Evolutionary conservation across 2,113 vertebrate species (phyloP).

Genomic region (Tychaedon coryphoeus): DNA sequence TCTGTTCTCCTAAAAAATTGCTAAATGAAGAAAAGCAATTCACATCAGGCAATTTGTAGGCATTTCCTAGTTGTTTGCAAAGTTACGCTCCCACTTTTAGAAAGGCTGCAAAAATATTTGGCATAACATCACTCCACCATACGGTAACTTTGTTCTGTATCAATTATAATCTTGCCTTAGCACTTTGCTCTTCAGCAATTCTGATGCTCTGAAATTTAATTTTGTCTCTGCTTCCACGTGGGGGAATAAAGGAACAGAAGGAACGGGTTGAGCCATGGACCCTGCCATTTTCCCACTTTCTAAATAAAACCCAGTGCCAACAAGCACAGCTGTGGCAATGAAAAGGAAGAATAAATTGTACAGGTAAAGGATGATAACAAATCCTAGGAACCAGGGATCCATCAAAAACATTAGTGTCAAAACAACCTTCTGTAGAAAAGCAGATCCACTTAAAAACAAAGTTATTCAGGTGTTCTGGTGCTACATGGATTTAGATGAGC

Average conservation of each 20-base stretch:
- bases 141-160: conserved; percentile 9
- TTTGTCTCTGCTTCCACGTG: neutral
- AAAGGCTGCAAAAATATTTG: conserved; percentile 28
- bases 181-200: conserved; percentile 34
- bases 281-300: neutral
- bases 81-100: conserved; percentile 31
- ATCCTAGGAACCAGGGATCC: neutral
- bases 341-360: neutral
- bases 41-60: conserved; percentile 32
- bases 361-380: neutral
- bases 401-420: neutral
- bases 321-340: neutral
- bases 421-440: neutral
- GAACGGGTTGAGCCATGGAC: neutral
- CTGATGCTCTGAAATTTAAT: neutral
- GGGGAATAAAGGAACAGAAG: conserved; percentile 1
- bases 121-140: conserved; percentile 27
- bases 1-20: conserved; percentile 22
- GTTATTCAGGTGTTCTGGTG: rapidly evolving
- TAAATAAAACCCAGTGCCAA: neutral
- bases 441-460: neutral
- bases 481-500: neutral
- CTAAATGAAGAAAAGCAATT: conserved; percentile 32
- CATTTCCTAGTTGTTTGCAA: conserved; percentile 27
- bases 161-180: conserved; percentile 28